Evolutionary conservation across 2,888 invertebrate species (phyloP).

Genomic region (Alsophila aescularia): DNA sequence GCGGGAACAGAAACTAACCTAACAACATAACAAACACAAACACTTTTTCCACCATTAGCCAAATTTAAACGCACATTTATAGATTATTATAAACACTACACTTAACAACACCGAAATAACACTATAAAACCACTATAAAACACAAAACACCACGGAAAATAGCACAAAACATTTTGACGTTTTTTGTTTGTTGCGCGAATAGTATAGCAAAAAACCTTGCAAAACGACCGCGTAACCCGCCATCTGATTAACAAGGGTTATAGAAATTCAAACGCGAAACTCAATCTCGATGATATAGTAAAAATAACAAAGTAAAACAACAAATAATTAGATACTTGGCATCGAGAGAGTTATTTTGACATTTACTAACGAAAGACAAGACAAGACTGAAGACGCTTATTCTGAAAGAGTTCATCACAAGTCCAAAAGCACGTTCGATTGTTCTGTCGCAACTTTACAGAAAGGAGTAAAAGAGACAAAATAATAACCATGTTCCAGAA

Average conservation of each 20-base stretch:
- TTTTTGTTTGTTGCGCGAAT: constrained; percentile 56
- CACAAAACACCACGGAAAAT: constrained; percentile 60
- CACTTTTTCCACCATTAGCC: constrained; percentile 44
- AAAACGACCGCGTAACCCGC: constrained; percentile 38
- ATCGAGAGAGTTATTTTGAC: constrained; percentile 79
- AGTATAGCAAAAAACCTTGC: constrained; percentile 44
- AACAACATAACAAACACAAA: constrained; percentile 58
- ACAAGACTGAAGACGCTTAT: neutral
- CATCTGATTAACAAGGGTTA: constrained; percentile 33
- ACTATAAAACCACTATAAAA: constrained; percentile 32
- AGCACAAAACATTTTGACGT: constrained; percentile 74
- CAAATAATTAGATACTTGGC: constrained; percentile 71
- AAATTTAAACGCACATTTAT: constrained; percentile 22
- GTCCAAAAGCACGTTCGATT: too few species aligned
- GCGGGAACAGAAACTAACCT: constrained; percentile 82
- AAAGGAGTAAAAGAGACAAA: too few species aligned
- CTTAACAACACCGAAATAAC: constrained; percentile 26
- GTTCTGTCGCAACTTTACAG: too few species aligned
- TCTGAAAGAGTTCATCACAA: too few species aligned
- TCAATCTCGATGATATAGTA: constrained; percentile 65
- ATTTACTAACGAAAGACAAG: constrained; percentile 29
- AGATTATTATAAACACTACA: constrained; percentile 24
- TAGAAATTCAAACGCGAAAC: constrained; percentile 50
- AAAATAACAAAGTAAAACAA: constrained; percentile 65
- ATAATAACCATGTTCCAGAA: too few species aligned